These are phyloP conservation scores for Oreochromis aureus DNA, from an alignment of 2,113 vertebrate species.

Conservation along the genomic window DNA sequence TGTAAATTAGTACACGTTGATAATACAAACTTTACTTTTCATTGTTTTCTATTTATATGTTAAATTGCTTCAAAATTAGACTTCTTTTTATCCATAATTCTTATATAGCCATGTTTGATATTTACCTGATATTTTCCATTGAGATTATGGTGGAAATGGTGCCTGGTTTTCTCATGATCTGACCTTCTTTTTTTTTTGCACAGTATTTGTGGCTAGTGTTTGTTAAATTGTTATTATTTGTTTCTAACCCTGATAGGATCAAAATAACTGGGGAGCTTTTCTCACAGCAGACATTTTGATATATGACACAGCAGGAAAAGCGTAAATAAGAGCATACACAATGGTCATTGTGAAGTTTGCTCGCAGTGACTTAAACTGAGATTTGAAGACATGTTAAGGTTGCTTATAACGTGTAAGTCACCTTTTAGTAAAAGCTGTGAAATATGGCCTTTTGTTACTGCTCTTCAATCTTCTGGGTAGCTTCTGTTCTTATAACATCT, in stretches of 20 bases:
- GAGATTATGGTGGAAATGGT: neutral
- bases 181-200: neutral
- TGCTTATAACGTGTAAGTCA: neutral
- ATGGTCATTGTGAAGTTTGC: neutral
- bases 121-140: neutral
- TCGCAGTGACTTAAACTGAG: neutral
- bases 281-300: neutral
- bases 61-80: neutral
- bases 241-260: neutral
- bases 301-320: neutral
- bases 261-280: neutral
- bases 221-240: neutral
- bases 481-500: neutral
- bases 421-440: neutral
- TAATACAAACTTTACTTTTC: neutral
- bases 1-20: conserved; percentile 2
- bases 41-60: conserved; percentile 16
- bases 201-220: neutral
- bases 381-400: neutral
- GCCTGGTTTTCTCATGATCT: neutral
- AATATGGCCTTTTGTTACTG: neutral
- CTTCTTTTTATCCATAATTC: conserved; percentile 1
- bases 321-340: neutral
- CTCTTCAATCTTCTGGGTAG: neutral
- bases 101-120: conserved; percentile 20